Conservation (phyloP, 2,797 vertebrate species). For the Mus caroli region DNA sequence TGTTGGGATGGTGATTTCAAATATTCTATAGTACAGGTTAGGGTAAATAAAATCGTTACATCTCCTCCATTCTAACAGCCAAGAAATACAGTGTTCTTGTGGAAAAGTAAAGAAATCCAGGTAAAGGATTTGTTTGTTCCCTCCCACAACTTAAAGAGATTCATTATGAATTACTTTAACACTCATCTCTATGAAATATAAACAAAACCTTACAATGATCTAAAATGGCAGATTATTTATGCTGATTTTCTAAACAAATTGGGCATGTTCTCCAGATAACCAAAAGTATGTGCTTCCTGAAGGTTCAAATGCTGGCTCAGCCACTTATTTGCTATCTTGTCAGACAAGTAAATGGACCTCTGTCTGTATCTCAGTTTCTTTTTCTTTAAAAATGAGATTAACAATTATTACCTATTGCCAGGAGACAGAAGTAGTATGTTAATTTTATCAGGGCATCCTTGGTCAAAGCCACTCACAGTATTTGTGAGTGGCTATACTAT, state of each 20-base stretch:
- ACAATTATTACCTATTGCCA: neutral
- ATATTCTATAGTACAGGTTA: neutral
- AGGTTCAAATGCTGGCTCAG: constrained; percentile 65
- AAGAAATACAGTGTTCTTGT: neutral
- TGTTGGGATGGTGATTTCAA: constrained; percentile 37
- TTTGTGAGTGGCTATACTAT: neutral
- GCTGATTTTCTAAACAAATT: constrained; percentile 7
- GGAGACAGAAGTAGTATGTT: neutral
- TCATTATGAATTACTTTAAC: constrained; percentile 24
- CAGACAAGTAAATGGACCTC: constrained; percentile 62
- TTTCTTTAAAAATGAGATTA: constrained; percentile 71
- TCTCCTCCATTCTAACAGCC: constrained; percentile 18
- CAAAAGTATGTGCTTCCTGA: constrained; percentile 50
- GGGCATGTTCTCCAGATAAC: constrained; percentile 30
- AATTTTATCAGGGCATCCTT: neutral
- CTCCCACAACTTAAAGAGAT: constrained; percentile 49
- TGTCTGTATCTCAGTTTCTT: constrained; percentile 60
- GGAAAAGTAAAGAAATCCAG: constrained; percentile 46
- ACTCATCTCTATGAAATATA: constrained; percentile 46
- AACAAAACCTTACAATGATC: constrained; percentile 37
- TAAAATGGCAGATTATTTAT: constrained; percentile 16
- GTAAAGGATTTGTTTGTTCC: constrained; percentile 27
- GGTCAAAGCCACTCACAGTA: neutral
- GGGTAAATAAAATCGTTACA: constrained; percentile 24
- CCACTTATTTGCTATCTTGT: constrained; percentile 53